Evolutionary conservation across 2,113 vertebrate species (phyloP), one percentile per base, ranked within the genome.

Genomic region (Tor tambroides): DNA sequence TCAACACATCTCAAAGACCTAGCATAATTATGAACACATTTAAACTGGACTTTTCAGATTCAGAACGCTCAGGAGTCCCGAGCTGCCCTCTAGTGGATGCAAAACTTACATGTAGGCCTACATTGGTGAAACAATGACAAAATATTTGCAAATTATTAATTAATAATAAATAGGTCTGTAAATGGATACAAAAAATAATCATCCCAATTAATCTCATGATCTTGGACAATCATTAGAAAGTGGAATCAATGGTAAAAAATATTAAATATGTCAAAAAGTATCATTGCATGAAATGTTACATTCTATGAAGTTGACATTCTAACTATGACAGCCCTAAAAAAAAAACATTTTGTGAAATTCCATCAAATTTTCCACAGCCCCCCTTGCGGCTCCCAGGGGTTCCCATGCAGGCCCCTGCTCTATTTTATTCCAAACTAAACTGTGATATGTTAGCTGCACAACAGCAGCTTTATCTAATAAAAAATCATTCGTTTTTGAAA

Each of bases 41-140:
- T 41, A 28, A 54, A 85, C 78, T 30, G 38, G 54, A 41, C 67
- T 59, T n/a, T 43, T 83, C 51, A 65, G n/a, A 54, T 46, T 38
- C 76, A 71, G 21, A 3, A 5, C n/a, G 23, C 12, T 17, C 30
- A 12, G n/a, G 79, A 15, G 43, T 86, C 59, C 67, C 17, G 65
- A 87, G 84, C 86, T 90, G 92, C 92, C 93, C 91, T 91, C 94
- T 92, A 21, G 90, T 94, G 94, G 93, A 43, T 77, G 81, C 21
- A 90, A 38, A 15, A 61, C 56, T n/a, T 67, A 5, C 26, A 6
- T 41, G n/a, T 8, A 38, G 35, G 35, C 35, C 35, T 38, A n/a
- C 9, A 43, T 14, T 74, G 6, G 38, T 51, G 26, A 61, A 85
- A 87, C 67, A n/a, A 49, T 61, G 32, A 56, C 26, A 56, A 35